phyloP scores from a whole-genome alignment of 2,113 vertebrate genomes.

The Triplophysa rosa region DNA sequence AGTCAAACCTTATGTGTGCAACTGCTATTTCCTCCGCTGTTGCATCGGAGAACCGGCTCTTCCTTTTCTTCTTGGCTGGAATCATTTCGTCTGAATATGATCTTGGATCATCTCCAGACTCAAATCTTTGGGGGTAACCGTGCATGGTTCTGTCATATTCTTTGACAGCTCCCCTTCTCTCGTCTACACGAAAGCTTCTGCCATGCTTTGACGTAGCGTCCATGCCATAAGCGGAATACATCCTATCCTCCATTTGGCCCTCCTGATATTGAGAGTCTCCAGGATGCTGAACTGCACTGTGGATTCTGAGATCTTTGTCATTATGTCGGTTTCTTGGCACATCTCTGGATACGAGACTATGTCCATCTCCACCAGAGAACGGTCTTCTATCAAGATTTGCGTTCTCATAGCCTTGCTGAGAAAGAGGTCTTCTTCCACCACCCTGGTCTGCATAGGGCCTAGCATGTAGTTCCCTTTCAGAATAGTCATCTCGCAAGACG shows the following conservation, averaged over 20 bases:
- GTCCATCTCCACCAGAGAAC: background rate
- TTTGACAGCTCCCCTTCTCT: constrained; percentile 16
- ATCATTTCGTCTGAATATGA: constrained; percentile 4
- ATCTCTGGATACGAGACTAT: background rate
- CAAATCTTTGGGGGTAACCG: constrained; percentile 58
- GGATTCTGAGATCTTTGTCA: constrained; percentile 9
- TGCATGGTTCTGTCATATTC: constrained; percentile 18
- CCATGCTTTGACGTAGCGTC: constrained; percentile 11
- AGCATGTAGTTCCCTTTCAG: constrained; percentile 15
- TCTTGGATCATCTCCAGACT: background rate
- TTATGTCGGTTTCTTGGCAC: constrained; percentile 12
- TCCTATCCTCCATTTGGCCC: background rate
- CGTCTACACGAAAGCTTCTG: constrained; percentile 18
- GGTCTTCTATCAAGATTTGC: background rate
- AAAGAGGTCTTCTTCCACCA: background rate
- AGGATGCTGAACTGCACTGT: background rate
- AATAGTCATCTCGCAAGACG: constrained; percentile 24
- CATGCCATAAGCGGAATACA: constrained; percentile 3
- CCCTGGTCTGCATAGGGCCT: background rate
- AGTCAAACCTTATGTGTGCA: constrained; percentile 58
- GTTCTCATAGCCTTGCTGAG: background rate
- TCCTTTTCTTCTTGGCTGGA: constrained; percentile 61
- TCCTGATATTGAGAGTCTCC: constrained; percentile 5
- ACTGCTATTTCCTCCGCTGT: constrained; percentile 62
- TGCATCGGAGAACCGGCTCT: constrained; percentile 72